A percentile compares a stretch with the other conserved stretches of the same genome.
These are phyloP conservation scores for Rana temporaria DNA, from an alignment of 2,113 vertebrate genomes.

Conservation along the genomic window DNA sequence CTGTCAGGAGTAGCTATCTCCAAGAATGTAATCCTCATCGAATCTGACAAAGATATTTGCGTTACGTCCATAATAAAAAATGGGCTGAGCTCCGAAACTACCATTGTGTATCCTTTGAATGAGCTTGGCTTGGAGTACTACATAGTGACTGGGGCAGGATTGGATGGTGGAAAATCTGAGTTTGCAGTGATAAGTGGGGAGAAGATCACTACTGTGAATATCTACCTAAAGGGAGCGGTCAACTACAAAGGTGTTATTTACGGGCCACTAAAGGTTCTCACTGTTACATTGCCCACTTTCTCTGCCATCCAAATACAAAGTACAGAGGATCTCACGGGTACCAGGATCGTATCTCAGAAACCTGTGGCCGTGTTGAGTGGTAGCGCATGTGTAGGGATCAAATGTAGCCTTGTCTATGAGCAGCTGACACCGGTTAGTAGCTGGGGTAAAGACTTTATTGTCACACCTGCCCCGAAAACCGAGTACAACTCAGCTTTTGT, in stretches of 20 bases:
- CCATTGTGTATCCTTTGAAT: constrained; percentile 36
- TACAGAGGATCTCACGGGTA: not conserved
- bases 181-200: constrained; percentile 71
- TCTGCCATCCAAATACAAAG: not conserved
- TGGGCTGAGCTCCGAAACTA: not conserved
- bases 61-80: constrained; percentile 66
- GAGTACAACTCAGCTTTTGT: not conserved
- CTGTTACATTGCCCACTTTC: not conserved
- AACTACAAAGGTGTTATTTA: not conserved
- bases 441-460: not conserved
- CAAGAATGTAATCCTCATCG: constrained; percentile 65
- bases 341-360: too few species aligned
- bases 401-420: constrained; percentile 8
- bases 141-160: constrained; percentile 62
- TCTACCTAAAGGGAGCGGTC: constrained; percentile 50
- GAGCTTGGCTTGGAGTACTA: constrained; percentile 74
- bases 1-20: constrained; percentile 56
- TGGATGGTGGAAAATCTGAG: constrained; percentile 60
- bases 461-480: not conserved
- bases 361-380: constrained; percentile 29
- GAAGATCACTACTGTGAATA: constrained; percentile 63
- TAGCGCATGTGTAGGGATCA: not conserved
- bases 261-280: not conserved
- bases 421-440: not conserved
- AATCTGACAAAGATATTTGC: constrained; percentile 68